Base-by-base conservation (phyloP, 2,797 vertebrate species). In the Galaxias olidus region DNA sequence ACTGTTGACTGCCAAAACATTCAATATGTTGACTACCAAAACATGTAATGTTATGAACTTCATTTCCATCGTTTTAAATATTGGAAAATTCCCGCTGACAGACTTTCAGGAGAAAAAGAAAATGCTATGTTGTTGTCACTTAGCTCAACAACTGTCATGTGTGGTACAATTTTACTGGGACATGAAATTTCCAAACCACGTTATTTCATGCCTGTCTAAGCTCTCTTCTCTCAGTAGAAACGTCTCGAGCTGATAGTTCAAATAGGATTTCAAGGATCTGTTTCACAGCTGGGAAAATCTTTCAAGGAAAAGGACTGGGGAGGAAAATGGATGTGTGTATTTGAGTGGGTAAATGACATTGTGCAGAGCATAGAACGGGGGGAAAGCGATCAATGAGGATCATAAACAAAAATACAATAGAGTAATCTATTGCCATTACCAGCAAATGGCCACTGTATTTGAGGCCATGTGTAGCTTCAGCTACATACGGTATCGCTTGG, bases 361-460 rank as follows among this genome's bases (percentile, higher is more conserved):
- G 71, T 78, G 66, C 77, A 75, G 79, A 68, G 65, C 74, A 78
- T 61, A 63, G 75, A 83, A 76, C 68, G 73, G 79, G 71, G 76
- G 75, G 69, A 76, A 78, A 51, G 72, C 65, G 65, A 88, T 90
- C 87, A 86, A 90, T 90, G 83, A 57, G 74, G 80, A 88, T 88
- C 87, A 88, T 90, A 89, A 89, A 87, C 81, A 85, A 71, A n/a
- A 89, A 89, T 88, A 88, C 87, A 81, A 88, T 90, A 87, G 81
- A 85, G 76, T 85, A 82, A 90, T 88, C 88, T 75, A 85, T 83
- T 87, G 86, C 78, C 80, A 89, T 89, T 89, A 88, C 78, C 62
- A 75, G 75, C 82, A 88, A 86, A 87, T 86, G 76, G 79, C 61
- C 84, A 83, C 75, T 75, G 76, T 79, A 81, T 81, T 51, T 75